Base-by-base conservation (phyloP, 2,113 vertebrate species). In the Hemibagrus wyckioides region DNA sequence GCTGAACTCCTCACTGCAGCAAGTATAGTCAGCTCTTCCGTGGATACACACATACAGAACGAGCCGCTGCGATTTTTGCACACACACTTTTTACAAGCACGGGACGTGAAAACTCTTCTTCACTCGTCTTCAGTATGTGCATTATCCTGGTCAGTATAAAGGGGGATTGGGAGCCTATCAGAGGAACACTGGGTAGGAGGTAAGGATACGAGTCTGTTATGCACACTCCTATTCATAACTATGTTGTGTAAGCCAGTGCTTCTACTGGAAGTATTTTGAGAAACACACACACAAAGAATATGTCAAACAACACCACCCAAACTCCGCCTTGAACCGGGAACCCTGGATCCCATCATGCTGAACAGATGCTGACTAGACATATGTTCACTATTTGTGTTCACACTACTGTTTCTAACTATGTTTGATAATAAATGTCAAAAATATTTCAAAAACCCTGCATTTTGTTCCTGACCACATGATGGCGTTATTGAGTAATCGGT, bases 391-490 rank as follows among this genome's bases (percentile, higher is more conserved):
- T 65, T 14, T 36, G 36, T 17, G 30, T 17, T 67, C 44, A 69
- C 41, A 36, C 63, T 81, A 25, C 3, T 75, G 44, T 73, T 67
- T 54, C 33, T 57, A 50, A 50, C 73, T 85, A 83, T 79, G 80
- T 39, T 36, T 82, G 52, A 41, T 48, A 48, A 30, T 71, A 39
- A 11, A 54, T 85, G 79, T 6, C 82, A 63, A 80, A 71, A 17
- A 75, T 82, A 61, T 85, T 75, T 63, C n/a, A 33, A 50, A 84
- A 82, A 39, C 15, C 25, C 23, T 82, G 44, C 15, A 83, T 52
- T 69, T 6, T 76, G 25, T 36, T 61, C 11, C 52, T 61, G 8
- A 39, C 92, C 95, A 94, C 92, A 90, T 57, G 44, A 91, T 89
- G 93, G 94, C 48, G 93, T 91, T 84, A 30, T 82, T 88, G 89